Percentiles rank a stretch among this genome's conserved stretches.
Conservation (phyloP, 1,140 invertebrate genomes). For the Drosophila cardini region DNA sequence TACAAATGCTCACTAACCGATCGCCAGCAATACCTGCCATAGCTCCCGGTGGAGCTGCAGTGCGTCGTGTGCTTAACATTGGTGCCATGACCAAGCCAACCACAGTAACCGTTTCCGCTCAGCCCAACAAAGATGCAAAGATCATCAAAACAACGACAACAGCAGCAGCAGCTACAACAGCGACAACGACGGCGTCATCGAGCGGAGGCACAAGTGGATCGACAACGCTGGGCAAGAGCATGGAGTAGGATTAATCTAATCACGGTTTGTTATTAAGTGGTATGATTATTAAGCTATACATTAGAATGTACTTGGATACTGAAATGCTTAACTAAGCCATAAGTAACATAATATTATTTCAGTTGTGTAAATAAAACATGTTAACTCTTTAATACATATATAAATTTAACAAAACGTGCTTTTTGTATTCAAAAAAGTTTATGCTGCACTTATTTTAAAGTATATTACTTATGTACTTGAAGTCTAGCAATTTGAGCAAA, state of each 20-base stretch:
- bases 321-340: constrained; percentile 29
- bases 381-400: constrained; percentile 26
- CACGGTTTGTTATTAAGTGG: constrained; percentile 14
- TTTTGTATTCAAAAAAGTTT: neutral
- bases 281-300: constrained; percentile 16
- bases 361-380: constrained; percentile 36
- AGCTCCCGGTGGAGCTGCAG: constrained; percentile 47
- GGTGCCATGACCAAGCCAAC: constrained; percentile 48
- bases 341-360: constrained; percentile 22
- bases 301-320: constrained; percentile 14
- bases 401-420: neutral
- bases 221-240: constrained; percentile 10
- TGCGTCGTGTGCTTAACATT: constrained; percentile 65
- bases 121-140: constrained; percentile 32
- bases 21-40: constrained; percentile 12
- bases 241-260: constrained; percentile 10
- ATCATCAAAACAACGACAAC: constrained; percentile 47
- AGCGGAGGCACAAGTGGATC: neutral
- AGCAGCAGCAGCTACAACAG: neutral
- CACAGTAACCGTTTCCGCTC: constrained; percentile 23
- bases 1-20: constrained; percentile 65
- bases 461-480: constrained; percentile 1
- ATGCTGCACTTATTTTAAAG: neutral
- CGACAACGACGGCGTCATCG: neutral
- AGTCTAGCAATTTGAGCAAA: constrained; percentile 18